Evolutionary conservation across 1,140 invertebrate species (phyloP).

Genomic region (Eueides isabella): DNA sequence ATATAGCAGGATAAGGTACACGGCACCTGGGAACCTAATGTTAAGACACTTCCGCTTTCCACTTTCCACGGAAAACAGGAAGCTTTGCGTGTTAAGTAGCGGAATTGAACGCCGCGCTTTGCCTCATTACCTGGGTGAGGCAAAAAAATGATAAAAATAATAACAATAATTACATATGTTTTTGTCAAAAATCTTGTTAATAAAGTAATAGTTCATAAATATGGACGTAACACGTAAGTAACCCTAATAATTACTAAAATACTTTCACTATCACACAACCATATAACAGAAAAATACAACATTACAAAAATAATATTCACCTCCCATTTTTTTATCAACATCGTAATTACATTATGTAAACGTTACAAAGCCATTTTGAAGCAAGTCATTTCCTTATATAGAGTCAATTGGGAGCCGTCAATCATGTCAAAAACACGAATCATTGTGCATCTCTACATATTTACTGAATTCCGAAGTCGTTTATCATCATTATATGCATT

Average conservation of each 20-base stretch:
- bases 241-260: not conserved
- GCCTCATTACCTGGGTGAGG: too few species aligned
- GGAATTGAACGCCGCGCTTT: too few species aligned
- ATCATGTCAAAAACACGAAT: slow-evolving; percentile 6
- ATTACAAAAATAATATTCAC: not conserved
- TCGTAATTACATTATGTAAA: slow-evolving; percentile 6
- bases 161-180: too few species aligned
- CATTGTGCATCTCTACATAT: not conserved
- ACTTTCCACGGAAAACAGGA: too few species aligned
- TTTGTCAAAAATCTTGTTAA: too few species aligned
- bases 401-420: slow-evolving; percentile 2
- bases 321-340: not conserved
- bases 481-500: not conserved
- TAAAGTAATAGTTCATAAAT: too few species aligned
- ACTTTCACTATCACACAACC: not conserved
- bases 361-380: not conserved
- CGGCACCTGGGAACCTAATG: too few species aligned
- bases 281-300: not conserved
- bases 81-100: too few species aligned
- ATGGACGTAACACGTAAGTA: not conserved
- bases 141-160: too few species aligned
- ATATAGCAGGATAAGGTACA: too few species aligned
- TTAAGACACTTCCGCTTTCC: too few species aligned
- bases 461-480: not conserved
- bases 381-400: slow-evolving; percentile 4